Evolutionary conservation across 2,888 invertebrate genomes (phyloP).

Genomic region (Nemapogon koenigi): DNA sequence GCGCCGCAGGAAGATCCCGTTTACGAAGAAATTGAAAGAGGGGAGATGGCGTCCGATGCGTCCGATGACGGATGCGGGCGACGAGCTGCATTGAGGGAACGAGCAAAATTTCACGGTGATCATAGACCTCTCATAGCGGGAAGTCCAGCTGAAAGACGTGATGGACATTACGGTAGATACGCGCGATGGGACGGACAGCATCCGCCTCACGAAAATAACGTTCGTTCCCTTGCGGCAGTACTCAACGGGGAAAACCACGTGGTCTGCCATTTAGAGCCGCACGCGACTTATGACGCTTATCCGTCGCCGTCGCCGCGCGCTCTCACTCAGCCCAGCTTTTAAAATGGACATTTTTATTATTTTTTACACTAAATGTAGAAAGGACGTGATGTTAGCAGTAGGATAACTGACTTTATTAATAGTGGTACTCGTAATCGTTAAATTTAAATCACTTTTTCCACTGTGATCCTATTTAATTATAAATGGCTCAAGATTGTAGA

Average conservation of each 20-base stretch:
- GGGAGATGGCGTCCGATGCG: conserved; percentile 78
- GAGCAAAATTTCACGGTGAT: conserved; percentile 80
- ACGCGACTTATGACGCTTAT: conserved; percentile 59
- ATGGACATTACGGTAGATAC: conserved; percentile 46
- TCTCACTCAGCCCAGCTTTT: conserved; percentile 60
- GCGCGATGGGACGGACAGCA: conserved; percentile 59
- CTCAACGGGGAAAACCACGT: conserved; percentile 85
- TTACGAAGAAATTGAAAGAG: conserved; percentile 80
- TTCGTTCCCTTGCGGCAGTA: conserved; percentile 75
- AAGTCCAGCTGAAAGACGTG: conserved; percentile 71
- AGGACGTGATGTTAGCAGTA: too few species aligned
- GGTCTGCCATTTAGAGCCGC: conserved; percentile 84
- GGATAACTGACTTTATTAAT: too few species aligned
- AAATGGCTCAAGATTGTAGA: conserved; percentile 52
- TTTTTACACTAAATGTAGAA: too few species aligned
- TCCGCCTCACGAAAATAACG: conserved; percentile 61
- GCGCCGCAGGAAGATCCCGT: conserved; percentile 77
- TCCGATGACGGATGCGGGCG: conserved; percentile 72
- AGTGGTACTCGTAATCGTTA: conserved; percentile 24
- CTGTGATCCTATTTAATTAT: conserved; percentile 63
- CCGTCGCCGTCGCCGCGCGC: conserved; percentile 54
- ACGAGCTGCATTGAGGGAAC: conserved; percentile 74
- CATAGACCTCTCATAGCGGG: conserved; percentile 82
- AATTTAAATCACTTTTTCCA: conserved; percentile 61
- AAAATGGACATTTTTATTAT: too few species aligned